Evolutionary conservation across 2,888 invertebrate genomes (phyloP), one percentile per base, ranked within the genome.

Genomic region (Sarcophaga subvicina): DNA sequence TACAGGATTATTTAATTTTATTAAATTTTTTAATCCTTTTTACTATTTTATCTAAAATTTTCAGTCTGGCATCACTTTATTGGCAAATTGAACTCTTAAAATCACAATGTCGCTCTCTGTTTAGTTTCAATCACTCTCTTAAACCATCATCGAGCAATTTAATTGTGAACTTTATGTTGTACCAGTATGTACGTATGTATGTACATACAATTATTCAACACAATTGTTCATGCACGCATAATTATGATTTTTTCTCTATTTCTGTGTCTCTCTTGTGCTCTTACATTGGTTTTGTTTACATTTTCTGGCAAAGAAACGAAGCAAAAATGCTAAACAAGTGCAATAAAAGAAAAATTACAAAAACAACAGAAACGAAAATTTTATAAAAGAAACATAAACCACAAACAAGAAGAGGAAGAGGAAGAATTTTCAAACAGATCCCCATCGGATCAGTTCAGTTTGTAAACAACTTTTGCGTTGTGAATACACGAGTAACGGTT

Each of bases 401-500:
- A 62, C 45, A 70, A 70, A 76, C 0, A 25, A 27, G 37, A 76
- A 80, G 47, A 69, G n/a, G n/a, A n/a, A 67, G 77, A 71, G 60
- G 27, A 66, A 71, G 27, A 54, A 69, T 64, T 71, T 76, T 64
- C 63, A 82, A 78, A 72, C 59, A 54, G 54, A 54, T 54, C 54
- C 17, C 54, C 54, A 73, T 73, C 62, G 67, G 77, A 62, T n/a
- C 60, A 78, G 77, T 81, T 78, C 59, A 87, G 87, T 87, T 76
- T 87, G 81, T 87, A 87, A 84, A 82, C 84, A 87, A 87, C 84
- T 71, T 84, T 84, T 84, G 84, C 69, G 78, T 71, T 84, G 87
- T 79, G 75, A 69, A 82, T 79, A 75, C 79, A 67, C 59, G 67
- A 20, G 17, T 66, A 79, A 76, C 84, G 87, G 84, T 79, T 82